phyloP scores from a whole-genome alignment of 2,888 invertebrate species.

The Brenthis daphne region DNA sequence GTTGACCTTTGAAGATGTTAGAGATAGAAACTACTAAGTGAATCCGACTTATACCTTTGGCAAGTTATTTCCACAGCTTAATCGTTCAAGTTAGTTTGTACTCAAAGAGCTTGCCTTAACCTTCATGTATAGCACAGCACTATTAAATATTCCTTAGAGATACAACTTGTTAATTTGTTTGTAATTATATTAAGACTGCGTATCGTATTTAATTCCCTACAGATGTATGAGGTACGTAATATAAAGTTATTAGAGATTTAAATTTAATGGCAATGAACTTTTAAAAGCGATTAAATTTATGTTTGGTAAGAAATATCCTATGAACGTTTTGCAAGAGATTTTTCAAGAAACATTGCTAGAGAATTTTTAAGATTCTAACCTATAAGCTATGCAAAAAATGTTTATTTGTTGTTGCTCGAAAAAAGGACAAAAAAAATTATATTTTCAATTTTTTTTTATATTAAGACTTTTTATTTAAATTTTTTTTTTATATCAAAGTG shows the following conservation, averaged over 20 bases:
- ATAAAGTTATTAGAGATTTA: background rate
- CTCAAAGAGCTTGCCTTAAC: conserved; percentile 14
- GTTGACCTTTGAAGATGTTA: background rate
- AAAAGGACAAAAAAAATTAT: too few relatives aligned
- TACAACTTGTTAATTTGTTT: conserved; percentile 11
- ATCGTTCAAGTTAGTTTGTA: conserved; percentile 12
- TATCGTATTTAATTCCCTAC: conserved; percentile 8
- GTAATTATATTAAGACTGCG: background rate
- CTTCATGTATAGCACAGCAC: conserved; percentile 6
- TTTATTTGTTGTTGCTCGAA: too few relatives aligned
- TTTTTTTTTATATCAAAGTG: too few relatives aligned
- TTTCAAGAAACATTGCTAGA: too few relatives aligned
- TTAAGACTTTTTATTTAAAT: too few relatives aligned
- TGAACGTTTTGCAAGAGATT: too few relatives aligned
- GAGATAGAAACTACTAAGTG: conserved; percentile 6
- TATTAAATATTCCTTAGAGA: conserved; percentile 10
- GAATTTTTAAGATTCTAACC: too few relatives aligned
- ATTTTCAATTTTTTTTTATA: too few relatives aligned
- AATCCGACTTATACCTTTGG: conserved; percentile 12
- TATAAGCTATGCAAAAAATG: too few relatives aligned
- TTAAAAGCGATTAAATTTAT: background rate
- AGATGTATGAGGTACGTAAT: background rate
- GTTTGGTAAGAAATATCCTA: too few relatives aligned
- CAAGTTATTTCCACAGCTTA: conserved; percentile 10
- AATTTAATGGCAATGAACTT: background rate